phyloP scores from a whole-genome alignment of 2,888 invertebrate genomes.

The Parelbella ahira region DNA sequence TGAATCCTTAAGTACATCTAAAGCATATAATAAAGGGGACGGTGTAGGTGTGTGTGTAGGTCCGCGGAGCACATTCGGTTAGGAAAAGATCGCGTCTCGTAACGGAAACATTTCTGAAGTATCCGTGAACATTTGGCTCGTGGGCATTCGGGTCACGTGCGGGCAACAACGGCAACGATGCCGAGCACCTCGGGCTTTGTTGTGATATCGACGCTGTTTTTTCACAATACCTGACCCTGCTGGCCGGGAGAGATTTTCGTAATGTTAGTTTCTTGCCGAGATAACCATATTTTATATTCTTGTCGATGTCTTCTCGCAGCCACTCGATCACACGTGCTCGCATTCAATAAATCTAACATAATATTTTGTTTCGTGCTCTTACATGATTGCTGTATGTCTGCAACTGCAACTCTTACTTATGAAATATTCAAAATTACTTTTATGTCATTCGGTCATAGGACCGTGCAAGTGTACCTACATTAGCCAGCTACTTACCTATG shows the following conservation, averaged over 20 bases:
- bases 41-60: constrained; percentile 68
- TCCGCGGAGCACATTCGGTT: constrained; percentile 63
- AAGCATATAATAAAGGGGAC: constrained; percentile 56
- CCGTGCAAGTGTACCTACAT: no score
- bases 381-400: no score
- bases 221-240: constrained; percentile 72
- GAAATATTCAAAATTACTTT: no score
- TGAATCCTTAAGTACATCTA: constrained; percentile 37
- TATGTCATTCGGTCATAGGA: no score
- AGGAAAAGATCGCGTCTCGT: constrained; percentile 69
- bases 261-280: constrained; percentile 53
- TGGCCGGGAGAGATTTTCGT: constrained; percentile 59
- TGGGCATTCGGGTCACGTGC: constrained; percentile 69
- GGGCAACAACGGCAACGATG: constrained; percentile 65
- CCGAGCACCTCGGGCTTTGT: constrained; percentile 71
- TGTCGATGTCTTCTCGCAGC: constrained; percentile 45
- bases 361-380: no score
- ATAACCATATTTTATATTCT: constrained; percentile 52
- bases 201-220: constrained; percentile 71
- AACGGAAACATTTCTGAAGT: constrained; percentile 74
- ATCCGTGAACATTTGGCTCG: constrained; percentile 59
- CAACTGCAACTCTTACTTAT: neutral
- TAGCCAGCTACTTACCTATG: no score
- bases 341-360: constrained; percentile 21
- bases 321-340: constrained; percentile 45